Base-by-base conservation (phyloP, 2,113 vertebrate species). In the Panurus biarmicus region DNA sequence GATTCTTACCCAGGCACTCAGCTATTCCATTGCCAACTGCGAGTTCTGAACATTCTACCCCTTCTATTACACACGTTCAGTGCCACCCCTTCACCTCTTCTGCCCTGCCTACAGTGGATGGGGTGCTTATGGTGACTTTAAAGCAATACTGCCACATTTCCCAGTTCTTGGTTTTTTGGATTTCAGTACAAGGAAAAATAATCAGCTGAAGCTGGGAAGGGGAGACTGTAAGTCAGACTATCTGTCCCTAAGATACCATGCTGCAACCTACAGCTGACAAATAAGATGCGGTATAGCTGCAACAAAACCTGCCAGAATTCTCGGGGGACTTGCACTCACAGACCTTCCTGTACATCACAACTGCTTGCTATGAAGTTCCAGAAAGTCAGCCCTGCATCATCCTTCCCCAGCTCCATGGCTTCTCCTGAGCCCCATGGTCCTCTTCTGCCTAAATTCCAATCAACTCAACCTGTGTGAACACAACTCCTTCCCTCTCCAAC, bases 371-470 rank as follows among this genome's bases (percentile, higher is more conserved):
- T 3, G 5, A 7, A 17, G 19, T 21, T 70, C 56, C 33, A 77
- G 22, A 50, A 62, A 65, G 64, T 25, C 33, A 86, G 36, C n/a
- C 28, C 53, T 56, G 44, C 15, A 54, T n/a, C 5, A 2, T 24
- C 24, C 67, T 57, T 62, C 7, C n/a, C n/a, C 2, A 3, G 21
- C 29, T 85, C 18, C 29, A 48, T 0, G 1, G 19, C 33, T 76
- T 33, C 29, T 56, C 23, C 42, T 5, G 21, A 67, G 44, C 10
- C 14, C 53, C 20, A 38, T 0, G 0, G 9, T 57, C 28, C 23
- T 14, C n/a, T 26, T 36, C n/a, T 76, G 25, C 20, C 70, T 42
- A 31, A 40, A 31, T 47, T 72, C 26, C 64, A 91, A 38, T 2
- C 26, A 75, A 50, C 10, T 58, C 48, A 67, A 47, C 18, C 35